Evolutionary conservation across 53 echinoderm and acorn worm genomes (phyloP).

Genomic region (Echinometra lucunter): DNA sequence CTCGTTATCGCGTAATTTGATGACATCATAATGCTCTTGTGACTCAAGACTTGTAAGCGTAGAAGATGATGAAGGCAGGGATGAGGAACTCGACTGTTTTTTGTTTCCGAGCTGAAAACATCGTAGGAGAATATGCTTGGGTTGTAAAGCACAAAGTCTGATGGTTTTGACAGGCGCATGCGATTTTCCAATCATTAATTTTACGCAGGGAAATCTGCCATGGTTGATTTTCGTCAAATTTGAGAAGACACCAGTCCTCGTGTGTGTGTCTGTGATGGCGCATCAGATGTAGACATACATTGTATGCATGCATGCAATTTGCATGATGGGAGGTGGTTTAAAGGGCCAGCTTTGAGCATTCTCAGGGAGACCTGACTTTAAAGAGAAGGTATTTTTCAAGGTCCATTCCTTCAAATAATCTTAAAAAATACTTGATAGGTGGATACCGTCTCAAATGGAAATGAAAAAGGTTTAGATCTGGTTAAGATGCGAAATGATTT

Average conservation of each 20-base stretch:
- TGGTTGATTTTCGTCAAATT: conserved; percentile 13
- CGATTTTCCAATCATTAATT: conserved; percentile 70
- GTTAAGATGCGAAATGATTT: no score
- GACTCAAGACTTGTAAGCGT: conserved; percentile 12
- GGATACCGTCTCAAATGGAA: no score
- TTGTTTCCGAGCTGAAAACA: not conserved
- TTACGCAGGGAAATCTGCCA: conserved; percentile 32
- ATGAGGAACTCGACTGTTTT: not conserved
- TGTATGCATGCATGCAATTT: not conserved
- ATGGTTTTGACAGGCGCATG: conserved; percentile 48
- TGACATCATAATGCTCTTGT: conserved; percentile 23
- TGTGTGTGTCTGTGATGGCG: not conserved
- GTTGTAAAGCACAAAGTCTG: conserved; percentile 41
- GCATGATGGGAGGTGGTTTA: not conserved
- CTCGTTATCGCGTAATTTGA: conserved; percentile 11
- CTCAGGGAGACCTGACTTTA: no score
- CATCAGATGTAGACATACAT: not conserved
- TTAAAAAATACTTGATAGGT: no score
- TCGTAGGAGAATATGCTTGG: not conserved
- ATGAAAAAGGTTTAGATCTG: no score
- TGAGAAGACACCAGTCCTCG: not conserved
- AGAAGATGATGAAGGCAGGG: not conserved
- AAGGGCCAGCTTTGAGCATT: conserved; percentile 39
- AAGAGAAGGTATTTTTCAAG: no score
- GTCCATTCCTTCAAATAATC: no score